These are phyloP conservation scores for Norana najaformis DNA, from an alignment of 2,888 invertebrate genomes.

Conservation along the genomic window DNA sequence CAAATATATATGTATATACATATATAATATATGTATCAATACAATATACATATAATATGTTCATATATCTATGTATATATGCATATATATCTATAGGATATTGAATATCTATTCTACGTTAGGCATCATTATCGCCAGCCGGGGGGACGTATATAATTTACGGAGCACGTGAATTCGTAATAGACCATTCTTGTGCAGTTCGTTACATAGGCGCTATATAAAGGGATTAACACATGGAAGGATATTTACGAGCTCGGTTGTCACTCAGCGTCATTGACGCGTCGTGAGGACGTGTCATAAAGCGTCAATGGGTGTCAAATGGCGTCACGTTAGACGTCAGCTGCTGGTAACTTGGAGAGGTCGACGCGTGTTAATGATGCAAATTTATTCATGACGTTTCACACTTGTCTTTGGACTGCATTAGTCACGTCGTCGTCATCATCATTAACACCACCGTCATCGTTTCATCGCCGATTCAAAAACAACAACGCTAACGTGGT, in stretches of 20 bases:
- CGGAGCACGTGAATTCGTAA: not conserved
- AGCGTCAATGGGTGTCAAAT: not conserved
- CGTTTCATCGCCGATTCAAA: not conserved
- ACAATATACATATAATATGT: not conserved
- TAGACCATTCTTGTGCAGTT: not conserved
- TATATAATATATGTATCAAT: not conserved
- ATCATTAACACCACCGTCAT: not conserved
- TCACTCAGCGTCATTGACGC: not conserved
- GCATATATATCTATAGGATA: too few species aligned
- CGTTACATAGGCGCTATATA: not conserved
- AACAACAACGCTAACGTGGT: too few species aligned
- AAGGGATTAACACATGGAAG: not conserved
- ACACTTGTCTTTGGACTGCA: not conserved
- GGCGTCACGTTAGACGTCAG: not conserved
- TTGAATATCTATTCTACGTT: too few species aligned
- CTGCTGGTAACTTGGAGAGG: not conserved
- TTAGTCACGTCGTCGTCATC: not conserved
- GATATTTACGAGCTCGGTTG: not conserved
- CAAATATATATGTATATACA: too few species aligned
- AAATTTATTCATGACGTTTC: not conserved
- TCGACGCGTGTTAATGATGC: not conserved
- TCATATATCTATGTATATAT: not conserved
- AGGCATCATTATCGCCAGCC: not conserved
- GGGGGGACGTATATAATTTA: not conserved
- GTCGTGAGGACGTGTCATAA: not conserved